Evolutionary conservation across 2,888 invertebrate species (phyloP), one percentile per base, ranked within the genome.

Genomic region (Oscheius sp.): DNA sequence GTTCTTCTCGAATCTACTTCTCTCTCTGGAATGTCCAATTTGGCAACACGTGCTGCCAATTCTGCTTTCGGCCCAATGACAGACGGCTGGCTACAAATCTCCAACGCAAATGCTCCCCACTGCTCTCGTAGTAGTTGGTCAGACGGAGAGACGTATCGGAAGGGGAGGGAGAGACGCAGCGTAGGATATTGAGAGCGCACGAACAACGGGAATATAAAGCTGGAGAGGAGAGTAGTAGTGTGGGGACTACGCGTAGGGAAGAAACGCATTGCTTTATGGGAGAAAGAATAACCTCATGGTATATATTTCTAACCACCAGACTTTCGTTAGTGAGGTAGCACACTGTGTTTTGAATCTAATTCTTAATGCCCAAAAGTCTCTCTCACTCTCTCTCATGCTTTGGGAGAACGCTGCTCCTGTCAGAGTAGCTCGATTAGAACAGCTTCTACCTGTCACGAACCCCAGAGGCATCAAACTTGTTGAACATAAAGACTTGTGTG

Each of bases 91-190:
- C 60, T 60, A 60, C 60, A 60, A 60, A 60, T 60, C 60, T 60
- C 37, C 35, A 60, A 35, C 32, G 60, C 60, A 60, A 60, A 60
- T 60, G 63, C 9, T 62, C 42, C 48, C 13, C 63, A 21, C 50
- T n/a, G n/a, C 63, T 63, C 63, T 63, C 63, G 63, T 63, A 63
- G 63, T 63, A 63, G 63, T 53, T 47, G 63, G 47, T 29, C 13
- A 63, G 63, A 63, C 48, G 29, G 37, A 63, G 63, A 63, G 47
- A 60, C 35, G n/a, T n/a, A 63, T 35, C 50, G 48, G 50, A 51
- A 33, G 21, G 35, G 35, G 35, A 29, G 68, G 42, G 21, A 68
- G 68, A 55, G 37, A 68, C 68, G 68, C 68, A 68, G 68, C 53
- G 70, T 70, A 70, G 58, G 59, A 58, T 59, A 59, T 70, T 59